phyloP scores from a whole-genome alignment of 2,888 invertebrate species.

The Odontocerum albicorne region DNA sequence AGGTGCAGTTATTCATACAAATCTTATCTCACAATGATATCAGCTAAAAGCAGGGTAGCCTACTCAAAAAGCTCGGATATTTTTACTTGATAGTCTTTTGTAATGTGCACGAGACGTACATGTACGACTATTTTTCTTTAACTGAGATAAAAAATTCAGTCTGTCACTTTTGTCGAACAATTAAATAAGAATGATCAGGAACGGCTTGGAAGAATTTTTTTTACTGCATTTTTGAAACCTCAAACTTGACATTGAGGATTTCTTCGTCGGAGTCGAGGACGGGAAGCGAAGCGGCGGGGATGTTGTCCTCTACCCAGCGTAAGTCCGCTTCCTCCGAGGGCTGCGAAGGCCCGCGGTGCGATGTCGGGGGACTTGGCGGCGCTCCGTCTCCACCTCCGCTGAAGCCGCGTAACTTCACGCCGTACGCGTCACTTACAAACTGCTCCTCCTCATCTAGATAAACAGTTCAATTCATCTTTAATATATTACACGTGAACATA shows the following conservation, averaged over 20 bases:
- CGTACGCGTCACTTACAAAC: slow-evolving; percentile 84
- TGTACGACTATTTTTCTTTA: too few species aligned
- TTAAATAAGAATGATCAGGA: background rate
- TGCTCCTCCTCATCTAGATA: slow-evolving; percentile 76
- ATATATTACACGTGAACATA: too few species aligned
- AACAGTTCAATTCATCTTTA: slow-evolving; percentile 2
- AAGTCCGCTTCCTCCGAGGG: slow-evolving; percentile 38
- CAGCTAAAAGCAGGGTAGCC: too few species aligned
- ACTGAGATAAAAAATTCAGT: too few species aligned
- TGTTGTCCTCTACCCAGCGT: slow-evolving; percentile 93
- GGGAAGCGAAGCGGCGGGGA: slow-evolving; percentile 73
- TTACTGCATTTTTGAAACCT: slow-evolving; percentile 89
- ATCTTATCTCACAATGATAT: too few species aligned
- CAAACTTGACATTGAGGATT: slow-evolving; percentile 81
- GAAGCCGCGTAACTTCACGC: slow-evolving; percentile 71
- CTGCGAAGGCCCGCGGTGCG: background rate
- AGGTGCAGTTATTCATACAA: too few species aligned
- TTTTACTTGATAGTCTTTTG: too few species aligned
- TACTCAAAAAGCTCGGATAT: too few species aligned
- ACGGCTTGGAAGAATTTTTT: too few species aligned
- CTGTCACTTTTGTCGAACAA: too few species aligned
- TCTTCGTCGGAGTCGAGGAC: slow-evolving; percentile 80
- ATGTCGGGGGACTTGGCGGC: background rate
- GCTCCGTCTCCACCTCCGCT: slow-evolving; percentile 43
- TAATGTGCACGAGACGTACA: too few species aligned